Evolutionary conservation across 53 echinoderm and acorn worm genomes (phyloP).

Genomic region (Luidia sarsii): DNA sequence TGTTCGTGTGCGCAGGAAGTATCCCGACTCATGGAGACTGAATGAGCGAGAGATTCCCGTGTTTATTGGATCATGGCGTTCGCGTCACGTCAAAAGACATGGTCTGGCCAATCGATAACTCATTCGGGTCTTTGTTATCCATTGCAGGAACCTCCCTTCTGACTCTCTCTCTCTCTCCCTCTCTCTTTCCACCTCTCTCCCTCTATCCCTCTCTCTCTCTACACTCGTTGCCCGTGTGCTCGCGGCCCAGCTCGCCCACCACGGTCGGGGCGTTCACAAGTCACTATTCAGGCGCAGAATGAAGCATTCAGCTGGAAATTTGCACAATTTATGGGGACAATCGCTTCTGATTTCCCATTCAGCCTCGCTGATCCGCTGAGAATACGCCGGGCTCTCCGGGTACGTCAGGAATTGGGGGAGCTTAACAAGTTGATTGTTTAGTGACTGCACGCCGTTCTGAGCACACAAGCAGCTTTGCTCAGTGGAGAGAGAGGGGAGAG

Average conservation of each 20-base stretch:
- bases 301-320: conserved; percentile 78
- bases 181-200: no score
- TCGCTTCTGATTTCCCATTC: conserved; percentile 86
- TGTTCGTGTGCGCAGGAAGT: background rate
- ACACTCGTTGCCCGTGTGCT: conserved; percentile 7
- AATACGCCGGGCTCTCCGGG: conserved; percentile 63
- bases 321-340: conserved; percentile 95
- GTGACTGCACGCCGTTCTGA: no score
- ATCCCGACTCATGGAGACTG: no score
- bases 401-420: conserved; percentile 66
- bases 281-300: conserved; percentile 64
- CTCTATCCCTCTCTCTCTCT: no score
- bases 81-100: conserved; percentile 33
- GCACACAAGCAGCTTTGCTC: no score
- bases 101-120: conserved; percentile 36
- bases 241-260: background rate
- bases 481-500: no score
- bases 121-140: conserved; percentile 9
- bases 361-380: conserved; percentile 77
- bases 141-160: background rate
- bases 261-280: conserved; percentile 63
- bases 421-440: conserved; percentile 77
- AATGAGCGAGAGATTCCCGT: conserved; percentile 21
- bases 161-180: no score
- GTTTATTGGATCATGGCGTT: conserved; percentile 43